Conservation (phyloP, 2,888 invertebrate genomes). For the Drosophila nigricruria region DNA sequence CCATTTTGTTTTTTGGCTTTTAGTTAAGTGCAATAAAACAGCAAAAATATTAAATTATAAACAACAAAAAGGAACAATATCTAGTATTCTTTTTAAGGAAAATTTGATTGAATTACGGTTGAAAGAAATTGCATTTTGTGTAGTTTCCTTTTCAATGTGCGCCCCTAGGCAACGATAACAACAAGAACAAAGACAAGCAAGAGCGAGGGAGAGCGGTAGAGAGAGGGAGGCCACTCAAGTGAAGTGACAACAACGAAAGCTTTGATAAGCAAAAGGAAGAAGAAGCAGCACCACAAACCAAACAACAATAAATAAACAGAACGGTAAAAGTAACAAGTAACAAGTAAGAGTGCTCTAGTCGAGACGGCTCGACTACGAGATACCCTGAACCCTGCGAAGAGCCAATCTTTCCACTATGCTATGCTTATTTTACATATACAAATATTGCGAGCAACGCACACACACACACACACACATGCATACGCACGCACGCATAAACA, state of each 20-base stretch:
- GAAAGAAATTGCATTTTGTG: conserved; percentile 55
- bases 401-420: too few species aligned
- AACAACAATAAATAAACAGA: conserved; percentile 41
- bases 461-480: too few species aligned
- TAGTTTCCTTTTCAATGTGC: conserved; percentile 59
- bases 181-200: conserved; percentile 23
- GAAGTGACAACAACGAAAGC: conserved; percentile 63
- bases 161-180: conserved; percentile 48
- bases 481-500: too few species aligned
- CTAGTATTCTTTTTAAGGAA: background rate
- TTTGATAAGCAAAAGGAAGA: conserved; percentile 59
- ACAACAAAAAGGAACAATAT: conserved; percentile 4
- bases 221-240: conserved; percentile 7
- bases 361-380: too few species aligned
- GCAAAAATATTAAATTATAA: background rate
- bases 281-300: conserved; percentile 18
- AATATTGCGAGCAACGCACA: too few species aligned
- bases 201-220: background rate
- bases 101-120: conserved; percentile 43
- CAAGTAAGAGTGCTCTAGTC: too few species aligned
- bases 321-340: conserved; percentile 43
- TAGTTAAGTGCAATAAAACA: background rate
- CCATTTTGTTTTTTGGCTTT: background rate
- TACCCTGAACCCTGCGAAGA: too few species aligned
- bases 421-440: too few species aligned